Percentiles rank a stretch among this genome's conserved stretches.
Conservation (phyloP, 2,113 vertebrate species). For the human (Homo sapiens) region GRCh38 chr13:44626001-44626500, state of each 20-base stretch:
- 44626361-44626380: background rate
- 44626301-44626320: background rate
- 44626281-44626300: background rate
- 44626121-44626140: background rate
- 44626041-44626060: background rate
- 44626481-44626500: background rate
- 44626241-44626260: background rate
- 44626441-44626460: background rate
- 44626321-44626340: background rate
- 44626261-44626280: background rate
- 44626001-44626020: background rate
- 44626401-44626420: background rate
- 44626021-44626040: background rate
- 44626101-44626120: background rate
- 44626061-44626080: background rate
- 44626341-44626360: background rate
- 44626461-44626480: background rate
- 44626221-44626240: background rate
- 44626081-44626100: slow-evolving; percentile 4
- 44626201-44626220: background rate
- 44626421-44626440: background rate
- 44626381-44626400: background rate
- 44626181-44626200: background rate
- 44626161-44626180: background rate
- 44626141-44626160: background rate